phyloP scores from a whole-genome alignment of 1,140 invertebrate species.

The Drosophila micromelanica region DNA sequence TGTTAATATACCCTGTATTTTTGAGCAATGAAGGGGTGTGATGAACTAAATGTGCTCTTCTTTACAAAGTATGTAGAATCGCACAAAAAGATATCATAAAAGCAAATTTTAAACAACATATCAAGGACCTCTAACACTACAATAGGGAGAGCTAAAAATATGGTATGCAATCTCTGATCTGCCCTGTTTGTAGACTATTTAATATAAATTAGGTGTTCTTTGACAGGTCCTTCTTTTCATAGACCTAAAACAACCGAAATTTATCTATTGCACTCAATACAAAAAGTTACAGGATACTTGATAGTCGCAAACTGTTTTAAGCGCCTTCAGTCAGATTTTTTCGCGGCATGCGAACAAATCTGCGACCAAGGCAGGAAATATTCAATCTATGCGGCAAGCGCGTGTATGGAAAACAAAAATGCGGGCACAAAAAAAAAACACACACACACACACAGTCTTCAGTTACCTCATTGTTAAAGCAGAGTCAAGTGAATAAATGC shows the following conservation, averaged over 20 bases:
- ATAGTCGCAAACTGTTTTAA: background rate
- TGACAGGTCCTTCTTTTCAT: too few relatives aligned
- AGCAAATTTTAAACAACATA: too few relatives aligned
- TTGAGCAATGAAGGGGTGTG: background rate
- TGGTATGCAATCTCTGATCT: too few relatives aligned
- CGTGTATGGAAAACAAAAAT: constrained; percentile 27
- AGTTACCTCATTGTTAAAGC: constrained; percentile 70
- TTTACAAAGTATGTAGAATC: background rate
- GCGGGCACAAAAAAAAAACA: constrained; percentile 8
- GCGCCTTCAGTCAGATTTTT: background rate
- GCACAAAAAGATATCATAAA: too few relatives aligned
- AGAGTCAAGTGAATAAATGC: constrained; percentile 79
- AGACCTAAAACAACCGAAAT: too few relatives aligned
- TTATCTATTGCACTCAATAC: background rate
- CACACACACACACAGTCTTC: background rate
- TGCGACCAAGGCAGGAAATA: constrained; percentile 71
- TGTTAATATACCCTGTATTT: constrained; percentile 13
- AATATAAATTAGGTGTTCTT: too few relatives aligned
- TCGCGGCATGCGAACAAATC: constrained; percentile 60
- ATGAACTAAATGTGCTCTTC: too few relatives aligned
- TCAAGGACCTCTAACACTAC: too few relatives aligned
- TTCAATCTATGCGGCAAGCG: constrained; percentile 72
- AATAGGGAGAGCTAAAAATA: too few relatives aligned
- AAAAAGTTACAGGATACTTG: constrained; percentile 1
- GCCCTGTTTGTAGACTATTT: too few relatives aligned